phyloP scores from a whole-genome alignment of 2,797 vertebrate genomes.

The Botia almorhae region DNA sequence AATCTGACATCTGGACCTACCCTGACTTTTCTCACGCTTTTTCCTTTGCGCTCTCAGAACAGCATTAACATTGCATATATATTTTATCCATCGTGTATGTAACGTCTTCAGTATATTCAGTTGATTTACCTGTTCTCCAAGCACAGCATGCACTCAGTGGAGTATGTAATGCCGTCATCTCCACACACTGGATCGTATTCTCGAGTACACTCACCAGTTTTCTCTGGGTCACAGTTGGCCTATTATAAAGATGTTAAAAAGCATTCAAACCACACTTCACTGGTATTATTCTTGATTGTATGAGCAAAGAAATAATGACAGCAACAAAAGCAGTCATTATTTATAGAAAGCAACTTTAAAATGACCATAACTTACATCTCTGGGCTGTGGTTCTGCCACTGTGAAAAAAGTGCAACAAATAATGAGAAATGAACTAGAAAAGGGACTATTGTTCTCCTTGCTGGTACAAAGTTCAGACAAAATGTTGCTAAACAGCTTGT shows the following conservation, averaged over 20 bases:
- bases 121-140: slow-evolving; percentile 41
- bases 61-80: not conserved
- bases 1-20: not conserved
- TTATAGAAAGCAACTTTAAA: not conserved
- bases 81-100: not conserved
- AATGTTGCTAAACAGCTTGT: not conserved
- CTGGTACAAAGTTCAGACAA: not conserved
- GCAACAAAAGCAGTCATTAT: not conserved
- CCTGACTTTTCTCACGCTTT: slow-evolving; percentile 25
- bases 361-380: not conserved
- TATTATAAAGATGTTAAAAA: slow-evolving; percentile 6
- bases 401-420: not conserved
- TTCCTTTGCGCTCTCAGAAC: not conserved
- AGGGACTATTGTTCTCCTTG: not conserved
- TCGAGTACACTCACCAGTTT: slow-evolving; percentile 26
- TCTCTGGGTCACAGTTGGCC: not conserved
- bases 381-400: not conserved
- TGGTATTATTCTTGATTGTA: not conserved
- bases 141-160: slow-evolving; percentile 55
- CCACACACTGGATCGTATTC: slow-evolving; percentile 55
- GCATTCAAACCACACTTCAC: not conserved
- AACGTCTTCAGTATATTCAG: not conserved
- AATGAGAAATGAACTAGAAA: not conserved
- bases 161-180: slow-evolving; percentile 39
- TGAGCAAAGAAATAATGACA: not conserved